phyloP scores from a whole-genome alignment of 2,888 invertebrate species.

The Chaetoderma sp. region DNA sequence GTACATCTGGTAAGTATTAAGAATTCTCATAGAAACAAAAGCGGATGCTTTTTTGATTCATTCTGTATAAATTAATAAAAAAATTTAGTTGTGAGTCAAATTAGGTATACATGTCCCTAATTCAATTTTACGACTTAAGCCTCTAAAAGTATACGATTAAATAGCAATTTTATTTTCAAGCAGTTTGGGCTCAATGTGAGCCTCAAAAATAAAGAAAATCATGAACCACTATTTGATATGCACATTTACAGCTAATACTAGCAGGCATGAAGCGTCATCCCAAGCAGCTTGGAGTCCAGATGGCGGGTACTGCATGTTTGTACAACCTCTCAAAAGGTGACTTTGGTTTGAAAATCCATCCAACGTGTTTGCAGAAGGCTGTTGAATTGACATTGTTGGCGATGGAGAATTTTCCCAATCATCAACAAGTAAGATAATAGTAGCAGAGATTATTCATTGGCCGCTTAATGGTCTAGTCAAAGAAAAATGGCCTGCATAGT shows the following conservation, averaged over 20 bases:
- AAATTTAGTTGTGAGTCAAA: no score
- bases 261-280: constrained; percentile 67
- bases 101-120: no score
- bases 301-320: constrained; percentile 82
- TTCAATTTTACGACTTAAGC: neutral
- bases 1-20: no score
- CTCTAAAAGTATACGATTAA: neutral
- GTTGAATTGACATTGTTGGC: constrained; percentile 77
- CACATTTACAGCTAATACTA: constrained; percentile 66
- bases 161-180: no score
- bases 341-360: constrained; percentile 76
- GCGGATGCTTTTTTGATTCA: no score
- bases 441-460: no score
- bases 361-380: constrained; percentile 75
- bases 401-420: constrained; percentile 78
- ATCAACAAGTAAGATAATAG: constrained; percentile 73
- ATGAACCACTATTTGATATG: constrained; percentile 1
- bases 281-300: constrained; percentile 76
- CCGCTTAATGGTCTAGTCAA: no score
- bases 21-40: no score
- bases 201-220: neutral
- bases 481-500: no score
- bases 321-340: constrained; percentile 80
- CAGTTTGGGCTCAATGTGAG: no score
- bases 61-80: no score